Evolutionary conservation across 2,888 invertebrate species (phyloP).

Genomic region (Hofmannophila pseudospretella): DNA sequence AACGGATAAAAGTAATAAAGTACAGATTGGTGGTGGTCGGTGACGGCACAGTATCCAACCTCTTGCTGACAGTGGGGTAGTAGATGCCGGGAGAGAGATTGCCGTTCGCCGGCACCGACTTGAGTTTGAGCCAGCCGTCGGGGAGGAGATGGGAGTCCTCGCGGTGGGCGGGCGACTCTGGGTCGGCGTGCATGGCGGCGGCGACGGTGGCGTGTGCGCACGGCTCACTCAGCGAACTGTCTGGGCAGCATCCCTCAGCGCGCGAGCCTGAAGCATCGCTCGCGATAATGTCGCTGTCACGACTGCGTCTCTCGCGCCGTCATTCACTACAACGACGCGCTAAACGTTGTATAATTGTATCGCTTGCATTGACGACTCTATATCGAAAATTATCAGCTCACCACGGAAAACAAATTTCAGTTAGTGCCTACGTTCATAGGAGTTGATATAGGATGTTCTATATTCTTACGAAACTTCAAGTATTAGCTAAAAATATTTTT

Average conservation of each 20-base stretch:
- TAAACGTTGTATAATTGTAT: conserved; percentile 73
- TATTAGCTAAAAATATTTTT: too few relatives aligned
- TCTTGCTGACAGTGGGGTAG: conserved; percentile 71
- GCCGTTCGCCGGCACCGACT: conserved; percentile 58
- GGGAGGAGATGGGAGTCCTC: conserved; percentile 71
- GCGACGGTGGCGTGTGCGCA: conserved; percentile 28
- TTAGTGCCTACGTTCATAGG: conserved; percentile 55
- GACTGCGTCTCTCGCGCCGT: conserved; percentile 59
- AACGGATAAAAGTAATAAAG: conserved; percentile 64
- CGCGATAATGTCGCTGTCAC: conserved; percentile 74
- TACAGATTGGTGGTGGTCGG: conserved; percentile 46
- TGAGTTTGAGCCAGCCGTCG: conserved; percentile 71
- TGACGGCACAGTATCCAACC: conserved; percentile 66
- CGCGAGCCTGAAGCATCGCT: conserved; percentile 71
- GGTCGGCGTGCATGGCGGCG: conserved; percentile 61
- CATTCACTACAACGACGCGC: conserved; percentile 51
- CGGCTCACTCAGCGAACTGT: conserved; percentile 39
- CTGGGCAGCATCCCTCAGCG: conserved; percentile 52
- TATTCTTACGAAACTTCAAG: too few relatives aligned
- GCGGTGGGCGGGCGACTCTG: conserved; percentile 68
- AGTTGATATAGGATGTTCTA: conserved; percentile 55
- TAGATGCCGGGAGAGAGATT: conserved; percentile 71
- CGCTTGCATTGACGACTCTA: conserved; percentile 68
- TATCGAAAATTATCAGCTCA: conserved; percentile 71
- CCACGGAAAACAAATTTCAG: conserved; percentile 65